A percentile compares a stretch with the other conserved stretches of the same genome.
These are phyloP conservation scores for Drosophila kuntzei DNA, from an alignment of 2,888 invertebrate species.

Conservation along the genomic window DNA sequence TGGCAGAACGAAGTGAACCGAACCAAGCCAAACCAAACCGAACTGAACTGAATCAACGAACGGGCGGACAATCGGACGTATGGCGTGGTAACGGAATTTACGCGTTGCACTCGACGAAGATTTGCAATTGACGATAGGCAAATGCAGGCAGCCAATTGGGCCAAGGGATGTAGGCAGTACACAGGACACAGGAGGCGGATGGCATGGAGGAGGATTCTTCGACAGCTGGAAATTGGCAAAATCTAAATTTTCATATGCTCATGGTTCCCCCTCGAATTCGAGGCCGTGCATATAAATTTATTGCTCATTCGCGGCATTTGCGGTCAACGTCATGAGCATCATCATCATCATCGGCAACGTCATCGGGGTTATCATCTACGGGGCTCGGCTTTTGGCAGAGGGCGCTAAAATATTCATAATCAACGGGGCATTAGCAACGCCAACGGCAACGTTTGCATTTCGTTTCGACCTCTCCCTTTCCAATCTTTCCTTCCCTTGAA, in stretches of 20 bases:
- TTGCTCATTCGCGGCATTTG: conserved; percentile 66
- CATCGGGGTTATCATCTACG: conserved; percentile 39
- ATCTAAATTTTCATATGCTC: conserved; percentile 81
- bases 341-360: conserved; percentile 29
- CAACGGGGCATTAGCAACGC: conserved; percentile 64
- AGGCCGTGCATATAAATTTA: conserved; percentile 67
- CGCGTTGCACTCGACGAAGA: conserved; percentile 62
- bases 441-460: conserved; percentile 40
- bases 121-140: conserved; percentile 62
- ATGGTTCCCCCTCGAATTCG: conserved; percentile 13
- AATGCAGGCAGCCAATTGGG: conserved; percentile 52
- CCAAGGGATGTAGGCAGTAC: conserved; percentile 17
- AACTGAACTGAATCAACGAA: conserved; percentile 10
- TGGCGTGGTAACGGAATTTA: conserved; percentile 66
- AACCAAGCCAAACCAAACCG: conserved; percentile 5
- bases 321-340: conserved; percentile 40
- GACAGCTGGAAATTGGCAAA: conserved; percentile 83
- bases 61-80: conserved; percentile 12
- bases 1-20: conserved; percentile 42
- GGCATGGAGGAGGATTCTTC: conserved; percentile 30
- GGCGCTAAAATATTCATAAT: conserved; percentile 75
- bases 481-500: neutral
- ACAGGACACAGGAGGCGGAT: conserved; percentile 1
- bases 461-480: conserved; percentile 28
- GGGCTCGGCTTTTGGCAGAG: conserved; percentile 28